phyloP scores from a whole-genome alignment of 2,797 vertebrate species.

The Amphiprion clarkii region DNA sequence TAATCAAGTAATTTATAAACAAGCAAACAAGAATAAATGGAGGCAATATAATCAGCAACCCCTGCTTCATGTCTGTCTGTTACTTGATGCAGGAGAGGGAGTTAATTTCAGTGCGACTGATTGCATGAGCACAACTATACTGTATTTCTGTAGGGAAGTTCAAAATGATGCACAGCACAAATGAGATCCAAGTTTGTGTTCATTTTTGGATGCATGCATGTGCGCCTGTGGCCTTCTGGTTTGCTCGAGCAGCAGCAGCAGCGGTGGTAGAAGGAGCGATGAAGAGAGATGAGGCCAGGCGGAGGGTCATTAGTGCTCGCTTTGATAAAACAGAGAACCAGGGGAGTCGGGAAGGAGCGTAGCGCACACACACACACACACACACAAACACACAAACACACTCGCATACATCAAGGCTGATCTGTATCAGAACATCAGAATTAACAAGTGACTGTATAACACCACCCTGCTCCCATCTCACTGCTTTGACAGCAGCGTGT shows the following conservation, averaged over 20 bases:
- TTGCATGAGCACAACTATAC: conserved; percentile 17
- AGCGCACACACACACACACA: conserved; percentile 10
- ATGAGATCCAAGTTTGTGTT: neutral
- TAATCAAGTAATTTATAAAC: conserved; percentile 75
- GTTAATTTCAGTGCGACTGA: conserved; percentile 31
- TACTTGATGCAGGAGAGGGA: conserved; percentile 17
- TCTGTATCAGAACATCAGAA: conserved; percentile 30
- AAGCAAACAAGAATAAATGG: conserved; percentile 67
- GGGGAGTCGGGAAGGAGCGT: conserved; percentile 22
- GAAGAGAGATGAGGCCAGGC: conserved; percentile 57
- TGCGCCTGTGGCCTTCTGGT: conserved; percentile 32
- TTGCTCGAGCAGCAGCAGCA: conserved; percentile 8
- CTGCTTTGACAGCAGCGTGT: neutral
- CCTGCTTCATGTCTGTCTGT: conserved; percentile 19
- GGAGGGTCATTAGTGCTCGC: conserved; percentile 64
- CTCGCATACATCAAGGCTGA: conserved; percentile 10
- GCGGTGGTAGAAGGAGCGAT: conserved; percentile 37
- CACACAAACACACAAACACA: conserved; percentile 19
- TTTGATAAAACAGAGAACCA: conserved; percentile 62
- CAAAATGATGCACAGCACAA: conserved; percentile 10
- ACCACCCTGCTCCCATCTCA: neutral
- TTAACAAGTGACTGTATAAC: conserved; percentile 15
- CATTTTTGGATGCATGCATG: conserved; percentile 1
- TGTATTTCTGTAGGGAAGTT: conserved; percentile 27
- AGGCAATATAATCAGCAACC: conserved; percentile 43